phyloP scores from a whole-genome alignment of 2,113 vertebrate genomes.

The Sterrhoptilus dennistouni region DNA sequence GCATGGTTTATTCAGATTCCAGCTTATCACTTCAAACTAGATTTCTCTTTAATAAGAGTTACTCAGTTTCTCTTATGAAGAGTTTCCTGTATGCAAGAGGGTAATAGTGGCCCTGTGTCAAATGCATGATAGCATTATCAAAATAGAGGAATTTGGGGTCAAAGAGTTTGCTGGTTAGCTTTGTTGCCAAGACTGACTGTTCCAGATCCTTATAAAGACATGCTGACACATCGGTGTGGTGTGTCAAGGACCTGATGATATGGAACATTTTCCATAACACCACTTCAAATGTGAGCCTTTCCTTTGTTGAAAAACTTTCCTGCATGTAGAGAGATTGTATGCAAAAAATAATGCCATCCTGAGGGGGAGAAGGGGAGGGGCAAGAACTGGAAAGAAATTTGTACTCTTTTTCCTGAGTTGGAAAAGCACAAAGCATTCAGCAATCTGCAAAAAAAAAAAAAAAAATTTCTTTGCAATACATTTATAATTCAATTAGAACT shows the following conservation, averaged over 20 bases:
- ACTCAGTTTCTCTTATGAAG: background rate
- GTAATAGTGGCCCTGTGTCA: background rate
- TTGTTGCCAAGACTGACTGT: slow-evolving; percentile 22
- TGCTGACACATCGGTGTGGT: background rate
- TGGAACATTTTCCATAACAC: slow-evolving; percentile 1
- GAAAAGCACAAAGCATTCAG: background rate
- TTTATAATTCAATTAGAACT: background rate
- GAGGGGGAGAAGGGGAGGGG: no score
- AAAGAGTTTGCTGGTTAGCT: slow-evolving; percentile 22
- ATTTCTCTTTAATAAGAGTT: background rate
- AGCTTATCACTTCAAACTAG: background rate
- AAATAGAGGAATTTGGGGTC: slow-evolving; percentile 39
- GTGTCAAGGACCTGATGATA: slow-evolving; percentile 19
- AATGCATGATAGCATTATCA: slow-evolving; percentile 22
- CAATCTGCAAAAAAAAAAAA: background rate
- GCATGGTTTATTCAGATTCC: background rate
- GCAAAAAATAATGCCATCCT: background rate
- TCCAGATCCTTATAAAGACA: slow-evolving; percentile 58
- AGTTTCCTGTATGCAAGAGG: background rate
- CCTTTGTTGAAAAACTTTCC: background rate
- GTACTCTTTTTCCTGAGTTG: background rate
- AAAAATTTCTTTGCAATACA: background rate
- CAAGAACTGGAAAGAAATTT: background rate
- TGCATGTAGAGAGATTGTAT: background rate
- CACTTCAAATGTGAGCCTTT: background rate